A percentile compares a stretch with the other conserved stretches of the same genome.
Conservation (phyloP, 2,888 invertebrate genomes). For the Entomobrya proxima region DNA sequence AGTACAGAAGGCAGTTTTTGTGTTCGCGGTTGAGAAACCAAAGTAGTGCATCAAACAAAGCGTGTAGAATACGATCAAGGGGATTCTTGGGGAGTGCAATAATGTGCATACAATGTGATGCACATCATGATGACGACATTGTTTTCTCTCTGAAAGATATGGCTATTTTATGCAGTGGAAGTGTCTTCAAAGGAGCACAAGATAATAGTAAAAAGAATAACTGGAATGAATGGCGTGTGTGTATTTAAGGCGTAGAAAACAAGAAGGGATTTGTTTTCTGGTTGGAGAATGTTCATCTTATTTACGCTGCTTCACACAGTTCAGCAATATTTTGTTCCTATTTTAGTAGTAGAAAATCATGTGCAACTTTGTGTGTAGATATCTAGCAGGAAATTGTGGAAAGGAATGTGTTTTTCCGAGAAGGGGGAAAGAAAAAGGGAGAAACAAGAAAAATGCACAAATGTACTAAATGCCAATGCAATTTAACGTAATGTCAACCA, state of each 20-base stretch:
- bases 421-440: background rate
- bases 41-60: constrained; percentile 29
- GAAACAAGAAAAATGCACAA: background rate
- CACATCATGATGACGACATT: constrained; percentile 31
- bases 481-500: background rate
- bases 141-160: background rate
- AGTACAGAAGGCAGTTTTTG: background rate
- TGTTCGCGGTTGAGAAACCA: constrained; percentile 30
- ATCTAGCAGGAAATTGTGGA: no score
- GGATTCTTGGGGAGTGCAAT: constrained; percentile 16
- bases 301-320: background rate
- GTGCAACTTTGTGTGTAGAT: no score
- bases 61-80: constrained; percentile 3
- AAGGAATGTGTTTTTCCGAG: background rate
- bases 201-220: background rate
- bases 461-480: constrained; percentile 6
- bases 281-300: background rate
- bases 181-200: background rate
- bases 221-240: background rate
- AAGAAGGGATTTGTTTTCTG: constrained; percentile 44
- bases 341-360: no score
- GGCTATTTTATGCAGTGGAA: background rate
- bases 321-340: background rate
- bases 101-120: constrained; percentile 32
- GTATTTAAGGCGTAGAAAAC: constrained; percentile 19